A percentile compares a stretch with the other conserved stretches of the same genome.
These are phyloP conservation scores for Hydrolagus affinis DNA, from an alignment of 2,113 vertebrate species.

Conservation along the genomic window DNA sequence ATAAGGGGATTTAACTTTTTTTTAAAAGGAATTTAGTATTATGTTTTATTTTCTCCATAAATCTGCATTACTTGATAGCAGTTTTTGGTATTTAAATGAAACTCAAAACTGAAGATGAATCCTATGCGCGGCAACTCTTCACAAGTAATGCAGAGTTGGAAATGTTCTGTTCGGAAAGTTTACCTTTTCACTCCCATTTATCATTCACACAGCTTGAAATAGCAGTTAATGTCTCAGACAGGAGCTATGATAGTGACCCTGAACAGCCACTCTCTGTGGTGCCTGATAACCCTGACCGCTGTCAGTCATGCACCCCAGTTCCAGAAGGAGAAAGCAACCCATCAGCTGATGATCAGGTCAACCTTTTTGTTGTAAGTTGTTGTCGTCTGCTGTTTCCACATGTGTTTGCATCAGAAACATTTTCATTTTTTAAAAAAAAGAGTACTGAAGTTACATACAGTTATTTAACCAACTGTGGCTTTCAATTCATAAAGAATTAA, in stretches of 20 bases:
- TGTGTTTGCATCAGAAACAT: not conserved
- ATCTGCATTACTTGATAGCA: constrained; percentile 6
- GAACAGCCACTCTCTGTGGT: constrained; percentile 49
- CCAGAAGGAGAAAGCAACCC: constrained; percentile 41
- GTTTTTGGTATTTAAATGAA: not conserved
- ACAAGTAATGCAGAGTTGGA: not conserved
- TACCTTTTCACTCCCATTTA: constrained; percentile 23
- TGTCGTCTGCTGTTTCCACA: constrained; percentile 13
- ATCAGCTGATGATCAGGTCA: constrained; percentile 53
- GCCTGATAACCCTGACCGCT: constrained; percentile 42
- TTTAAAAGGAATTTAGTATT: not conserved
- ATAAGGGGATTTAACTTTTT: not conserved
- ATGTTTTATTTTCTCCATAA: not conserved
- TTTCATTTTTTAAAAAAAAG: not conserved
- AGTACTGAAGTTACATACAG: not conserved
- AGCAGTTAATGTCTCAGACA: constrained; percentile 60
- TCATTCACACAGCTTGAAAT: constrained; percentile 73
- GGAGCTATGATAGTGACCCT: constrained; percentile 47
- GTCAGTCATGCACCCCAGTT: constrained; percentile 36
- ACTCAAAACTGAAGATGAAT: not conserved
- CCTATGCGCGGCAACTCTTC: not conserved
- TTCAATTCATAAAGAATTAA: not conserved
- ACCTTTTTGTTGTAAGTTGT: constrained; percentile 61
- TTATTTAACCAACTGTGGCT: not conserved
- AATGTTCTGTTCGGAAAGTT: constrained; percentile 10